Evolutionary conservation across 2,888 invertebrate genomes (phyloP).

Genomic region (Hyposoter didymator): DNA sequence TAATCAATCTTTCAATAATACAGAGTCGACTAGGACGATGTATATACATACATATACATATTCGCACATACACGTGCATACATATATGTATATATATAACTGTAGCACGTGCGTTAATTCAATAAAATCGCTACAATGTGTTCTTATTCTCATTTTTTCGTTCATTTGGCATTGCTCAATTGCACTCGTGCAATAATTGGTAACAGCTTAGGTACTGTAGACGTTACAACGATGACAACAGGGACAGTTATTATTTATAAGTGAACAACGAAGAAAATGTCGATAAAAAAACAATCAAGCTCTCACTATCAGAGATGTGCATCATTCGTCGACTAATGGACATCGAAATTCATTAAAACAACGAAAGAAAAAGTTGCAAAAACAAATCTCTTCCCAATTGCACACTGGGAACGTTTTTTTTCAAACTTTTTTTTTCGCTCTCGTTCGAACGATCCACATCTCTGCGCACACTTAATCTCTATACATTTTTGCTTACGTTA

Average conservation of each 20-base stretch:
- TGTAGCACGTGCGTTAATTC: slow-evolving; percentile 29
- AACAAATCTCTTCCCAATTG: neutral
- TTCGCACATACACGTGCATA: slow-evolving; percentile 29
- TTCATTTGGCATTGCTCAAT: slow-evolving; percentile 61
- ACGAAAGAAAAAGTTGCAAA: neutral
- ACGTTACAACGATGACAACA: slow-evolving; percentile 52
- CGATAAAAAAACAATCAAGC: slow-evolving; percentile 52
- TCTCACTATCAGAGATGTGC: slow-evolving; percentile 10
- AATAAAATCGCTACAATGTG: slow-evolving; percentile 38
- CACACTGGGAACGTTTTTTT: neutral
- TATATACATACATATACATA: slow-evolving; percentile 36
- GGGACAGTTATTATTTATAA: slow-evolving; percentile 36
- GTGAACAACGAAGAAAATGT: slow-evolving; percentile 29
- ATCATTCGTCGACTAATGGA: slow-evolving; percentile 16
- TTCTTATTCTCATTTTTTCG: slow-evolving; percentile 16
- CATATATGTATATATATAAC: slow-evolving; percentile 32
- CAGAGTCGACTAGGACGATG: slow-evolving; percentile 65
- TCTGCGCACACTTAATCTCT: slow-evolving; percentile 4
- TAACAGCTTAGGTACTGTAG: slow-evolving; percentile 65
- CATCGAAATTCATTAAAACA: neutral
- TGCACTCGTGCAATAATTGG: slow-evolving; percentile 67
- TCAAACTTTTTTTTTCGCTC: neutral
- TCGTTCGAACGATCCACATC: slow-evolving; percentile 4
- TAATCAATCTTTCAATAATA: slow-evolving; percentile 66
- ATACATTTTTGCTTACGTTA: slow-evolving; percentile 27